Evolutionary conservation across 2,888 invertebrate genomes (phyloP), one percentile per base, ranked within the genome.

Genomic region (Malthinus flaveolus): DNA sequence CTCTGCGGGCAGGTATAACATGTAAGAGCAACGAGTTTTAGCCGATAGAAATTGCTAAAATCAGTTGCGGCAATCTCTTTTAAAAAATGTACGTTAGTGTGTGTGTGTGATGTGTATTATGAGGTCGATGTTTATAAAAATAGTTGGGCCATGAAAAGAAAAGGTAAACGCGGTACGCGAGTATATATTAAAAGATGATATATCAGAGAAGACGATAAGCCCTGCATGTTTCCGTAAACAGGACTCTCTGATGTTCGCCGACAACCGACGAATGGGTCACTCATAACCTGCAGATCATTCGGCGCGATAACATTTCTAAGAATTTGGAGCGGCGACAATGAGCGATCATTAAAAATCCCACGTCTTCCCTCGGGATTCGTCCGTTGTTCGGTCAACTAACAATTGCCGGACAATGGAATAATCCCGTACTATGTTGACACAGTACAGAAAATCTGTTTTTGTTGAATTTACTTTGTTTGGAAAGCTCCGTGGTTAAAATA

Each of bases 281-380:
- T 68, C 63, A 62, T 59, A 60, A 56, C 59, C 53, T 52, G 66
- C 61, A 66, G 67, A 67, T 66, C 60, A 59, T 62, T 55, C n/a
- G 15, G 45, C 55, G 55, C 52, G 62, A 58, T 65, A 63, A 47
- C 47, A 57, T 53, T 62, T 61, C 62, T 61, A 59, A 47, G 62
- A 55, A 59, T 53, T 51, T 57, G 61, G 57, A 51, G 42, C 54
- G 58, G 57, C 66, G 71, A 71, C 71, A 69, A 67, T 71, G 71
- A 71, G 62, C 63, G 67, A 71, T 70, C 64, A 59, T 62, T 56
- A 57, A 52, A n/a, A 64, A 11, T 15, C 35, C 12, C 35, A 46
- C 60, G 58, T 48, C 56, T 65, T 66, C 66, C 57, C 66, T 50
- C 56, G 68, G 68, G 71, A 70, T 71, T 71, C 71, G 71, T 72